These are phyloP conservation scores for Poecile atricapillus DNA, from an alignment of 2,113 vertebrate species.

Conservation along the genomic window DNA sequence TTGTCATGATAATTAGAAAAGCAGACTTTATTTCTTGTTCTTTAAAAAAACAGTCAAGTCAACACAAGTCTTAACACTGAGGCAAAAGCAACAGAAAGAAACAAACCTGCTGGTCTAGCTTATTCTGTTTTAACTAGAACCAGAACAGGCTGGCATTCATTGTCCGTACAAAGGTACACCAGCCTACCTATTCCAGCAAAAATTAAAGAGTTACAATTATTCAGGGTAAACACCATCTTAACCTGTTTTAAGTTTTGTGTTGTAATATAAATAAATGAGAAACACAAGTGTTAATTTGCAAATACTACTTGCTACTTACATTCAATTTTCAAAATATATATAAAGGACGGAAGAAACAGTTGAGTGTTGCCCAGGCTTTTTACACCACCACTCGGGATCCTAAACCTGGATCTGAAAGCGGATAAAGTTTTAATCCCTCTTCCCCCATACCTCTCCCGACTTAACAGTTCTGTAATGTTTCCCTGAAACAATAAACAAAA, in stretches of 20 bases:
- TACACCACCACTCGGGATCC: background rate
- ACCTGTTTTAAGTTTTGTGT: background rate
- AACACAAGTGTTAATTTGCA: background rate
- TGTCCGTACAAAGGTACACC: background rate
- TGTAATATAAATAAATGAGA: background rate
- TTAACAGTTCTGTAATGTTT: background rate
- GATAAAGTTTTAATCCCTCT: background rate
- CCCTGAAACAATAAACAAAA: background rate
- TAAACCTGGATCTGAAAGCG: background rate
- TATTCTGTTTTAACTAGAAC: constrained; percentile 17
- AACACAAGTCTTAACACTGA: constrained; percentile 4
- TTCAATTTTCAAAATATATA: background rate
- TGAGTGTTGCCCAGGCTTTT: background rate
- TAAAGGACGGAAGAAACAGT: background rate
- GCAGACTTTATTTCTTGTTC: background rate
- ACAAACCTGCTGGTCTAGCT: constrained; percentile 38
- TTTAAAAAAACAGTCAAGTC: background rate
- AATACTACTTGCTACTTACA: background rate
- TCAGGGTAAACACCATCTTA: background rate
- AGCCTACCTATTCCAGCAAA: background rate
- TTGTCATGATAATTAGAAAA: background rate
- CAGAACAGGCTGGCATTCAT: background rate
- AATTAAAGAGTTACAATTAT: background rate
- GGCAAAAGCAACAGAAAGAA: constrained; percentile 20
- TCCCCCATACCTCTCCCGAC: accelerated